Base-by-base conservation (phyloP, 2,113 vertebrate species). In the Furnarius figulus region DNA sequence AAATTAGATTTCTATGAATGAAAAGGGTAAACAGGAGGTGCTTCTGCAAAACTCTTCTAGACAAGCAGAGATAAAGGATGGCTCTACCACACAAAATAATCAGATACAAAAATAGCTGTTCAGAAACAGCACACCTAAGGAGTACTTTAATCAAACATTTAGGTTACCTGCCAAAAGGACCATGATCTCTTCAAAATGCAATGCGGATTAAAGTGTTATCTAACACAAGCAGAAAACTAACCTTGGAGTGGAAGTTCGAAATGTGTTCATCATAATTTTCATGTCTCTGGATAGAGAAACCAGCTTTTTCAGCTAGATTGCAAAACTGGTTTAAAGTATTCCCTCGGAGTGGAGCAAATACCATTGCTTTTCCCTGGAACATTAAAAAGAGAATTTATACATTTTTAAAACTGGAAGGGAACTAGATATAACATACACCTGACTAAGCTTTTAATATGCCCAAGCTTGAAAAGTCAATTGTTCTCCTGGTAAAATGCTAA, bases 261-360 rank as follows among this genome's bases (percentile, higher is more conserved):
- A 99, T 98, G 97, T 99, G 98, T 96, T 99, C 98, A 92, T 99
- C 99, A 83, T 99, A 99, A 98, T 99, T 99, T 98, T 99, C 98
- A 97, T 98, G 98, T 97, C 98, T 99, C 97, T 98, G 98, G 97
- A 99, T 90, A 79, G 95, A 98, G 97, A 99, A 98, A 96, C 99
- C 99, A 39, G 98, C 98, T 97, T 98, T 98, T 98, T 98, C 98
- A 91, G 99, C 99, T 98, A 99, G 98, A 87, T 97, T 98, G 98
- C 98, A 99, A 96, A 99, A 99, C 97, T 99, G 98, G 93, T 97
- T 98, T 97, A 99, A 98, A 93, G 99, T 99, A 92, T 98, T 98
- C 95, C 99, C 99, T 97, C 99, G 98, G 81, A 94, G 98, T 42
- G 99, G 99, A 96, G 99, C 99, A 66, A 99, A 99, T 93, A 99